Percentiles rank a stretch among this genome's conserved stretches.
Evolutionary conservation across 1,140 invertebrate genomes (phyloP).

Genomic region (Heliconius nattereri): DNA sequence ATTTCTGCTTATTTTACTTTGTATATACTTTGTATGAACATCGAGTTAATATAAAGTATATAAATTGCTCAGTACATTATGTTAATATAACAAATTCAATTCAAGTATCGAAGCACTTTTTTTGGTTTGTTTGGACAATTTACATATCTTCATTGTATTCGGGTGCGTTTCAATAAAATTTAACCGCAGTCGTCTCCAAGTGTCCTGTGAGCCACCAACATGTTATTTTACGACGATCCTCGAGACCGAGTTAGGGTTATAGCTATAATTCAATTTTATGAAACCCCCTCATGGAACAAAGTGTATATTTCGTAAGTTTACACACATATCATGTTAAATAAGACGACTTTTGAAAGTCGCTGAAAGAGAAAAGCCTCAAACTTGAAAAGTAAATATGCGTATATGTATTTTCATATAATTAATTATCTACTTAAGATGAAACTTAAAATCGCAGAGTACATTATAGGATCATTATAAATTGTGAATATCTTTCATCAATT

Average conservation of each 20-base stretch:
- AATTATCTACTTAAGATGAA: too few relatives aligned
- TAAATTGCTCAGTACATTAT: slow-evolving; percentile 3
- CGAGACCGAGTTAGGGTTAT: slow-evolving; percentile 74
- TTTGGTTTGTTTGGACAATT: slow-evolving; percentile 46
- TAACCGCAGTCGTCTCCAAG: slow-evolving; percentile 65
- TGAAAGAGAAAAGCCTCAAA: neutral
- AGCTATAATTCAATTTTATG: slow-evolving; percentile 77
- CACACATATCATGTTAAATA: slow-evolving; percentile 61
- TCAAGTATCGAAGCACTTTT: slow-evolving; percentile 15
- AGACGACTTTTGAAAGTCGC: slow-evolving; percentile 7
- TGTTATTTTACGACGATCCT: slow-evolving; percentile 73
- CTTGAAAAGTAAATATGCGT: neutral
- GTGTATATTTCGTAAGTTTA: slow-evolving; percentile 69
- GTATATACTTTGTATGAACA: neutral
- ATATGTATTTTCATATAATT: neutral
- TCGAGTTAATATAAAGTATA: neutral
- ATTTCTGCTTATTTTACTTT: too few relatives aligned
- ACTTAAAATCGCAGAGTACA: too few relatives aligned
- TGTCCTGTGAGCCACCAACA: slow-evolving; percentile 67
- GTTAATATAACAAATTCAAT: slow-evolving; percentile 29
- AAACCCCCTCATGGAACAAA: slow-evolving; percentile 75
- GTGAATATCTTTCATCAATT: too few relatives aligned
- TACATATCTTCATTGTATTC: slow-evolving; percentile 71
- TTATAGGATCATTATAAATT: too few relatives aligned
- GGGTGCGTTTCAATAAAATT: slow-evolving; percentile 71